These are phyloP conservation scores for Drosophila ambigua DNA, from an alignment of 1,140 invertebrate genomes.

Conservation along the genomic window DNA sequence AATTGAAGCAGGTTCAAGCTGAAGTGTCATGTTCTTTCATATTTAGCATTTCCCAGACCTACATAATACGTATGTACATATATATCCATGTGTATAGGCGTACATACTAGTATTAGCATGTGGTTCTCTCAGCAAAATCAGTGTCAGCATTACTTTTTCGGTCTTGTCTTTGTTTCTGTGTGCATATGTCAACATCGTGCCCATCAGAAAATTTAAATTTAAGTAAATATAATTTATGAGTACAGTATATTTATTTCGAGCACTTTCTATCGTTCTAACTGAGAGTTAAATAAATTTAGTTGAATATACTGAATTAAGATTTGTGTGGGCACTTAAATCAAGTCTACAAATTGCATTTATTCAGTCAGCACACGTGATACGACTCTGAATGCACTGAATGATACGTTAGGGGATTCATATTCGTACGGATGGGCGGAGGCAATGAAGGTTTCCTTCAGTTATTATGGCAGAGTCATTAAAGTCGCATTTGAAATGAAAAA, in stretches of 20 bases:
- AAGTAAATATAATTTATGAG: constrained; percentile 79
- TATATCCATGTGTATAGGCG: not conserved
- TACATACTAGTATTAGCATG: no score
- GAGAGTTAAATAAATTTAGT: constrained; percentile 62
- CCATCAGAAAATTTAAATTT: constrained; percentile 51
- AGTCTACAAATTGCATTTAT: constrained; percentile 75
- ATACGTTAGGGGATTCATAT: not conserved
- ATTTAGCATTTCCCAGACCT: constrained; percentile 8
- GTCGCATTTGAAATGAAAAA: constrained; percentile 58
- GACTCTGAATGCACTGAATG: constrained; percentile 28
- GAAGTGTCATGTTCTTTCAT: constrained; percentile 14
- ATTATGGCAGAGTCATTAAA: constrained; percentile 65
- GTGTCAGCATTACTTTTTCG: constrained; percentile 55
- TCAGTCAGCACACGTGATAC: constrained; percentile 56
- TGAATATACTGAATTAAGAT: constrained; percentile 67
- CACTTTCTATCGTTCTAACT: constrained; percentile 40
- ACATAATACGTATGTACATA: not conserved
- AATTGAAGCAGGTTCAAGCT: constrained; percentile 52
- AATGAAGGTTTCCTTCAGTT: constrained; percentile 28
- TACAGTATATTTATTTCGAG: constrained; percentile 22
- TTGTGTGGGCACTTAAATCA: constrained; percentile 67
- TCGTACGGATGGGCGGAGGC: not conserved
- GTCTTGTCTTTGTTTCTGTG: constrained; percentile 49
- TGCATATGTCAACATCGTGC: constrained; percentile 20
- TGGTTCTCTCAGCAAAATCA: constrained; percentile 40